Evolutionary conservation across 2,797 vertebrate genomes (phyloP).

Genomic region (Scarus forsteni): DNA sequence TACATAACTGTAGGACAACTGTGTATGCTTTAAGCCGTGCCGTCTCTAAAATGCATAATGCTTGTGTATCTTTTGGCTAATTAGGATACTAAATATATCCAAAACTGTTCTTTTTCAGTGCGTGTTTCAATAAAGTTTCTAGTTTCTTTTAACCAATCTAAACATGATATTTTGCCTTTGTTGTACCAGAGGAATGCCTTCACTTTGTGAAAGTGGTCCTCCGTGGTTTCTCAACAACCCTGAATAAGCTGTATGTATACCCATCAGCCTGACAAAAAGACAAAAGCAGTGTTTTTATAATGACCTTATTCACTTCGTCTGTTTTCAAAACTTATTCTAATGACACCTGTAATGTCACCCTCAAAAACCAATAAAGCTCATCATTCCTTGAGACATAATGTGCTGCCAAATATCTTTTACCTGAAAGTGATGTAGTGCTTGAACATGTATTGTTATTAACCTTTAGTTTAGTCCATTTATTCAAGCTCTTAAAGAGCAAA

Average conservation of each 20-base stretch:
- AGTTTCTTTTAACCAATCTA: slow-evolving; percentile 84
- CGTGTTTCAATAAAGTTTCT: slow-evolving; percentile 89
- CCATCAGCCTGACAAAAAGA: slow-evolving; percentile 57
- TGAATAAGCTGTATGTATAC: slow-evolving; percentile 76
- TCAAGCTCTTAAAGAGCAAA: slow-evolving; percentile 73
- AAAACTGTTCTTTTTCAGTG: slow-evolving; percentile 85
- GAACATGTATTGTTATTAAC: slow-evolving; percentile 80
- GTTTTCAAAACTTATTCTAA: slow-evolving; percentile 78
- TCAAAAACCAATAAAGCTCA: slow-evolving; percentile 76
- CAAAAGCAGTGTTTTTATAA: slow-evolving; percentile 65
- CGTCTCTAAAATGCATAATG: slow-evolving; percentile 82
- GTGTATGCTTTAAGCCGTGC: slow-evolving; percentile 82
- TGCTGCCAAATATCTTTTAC: slow-evolving; percentile 83
- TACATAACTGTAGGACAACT: slow-evolving; percentile 80
- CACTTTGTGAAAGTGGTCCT: slow-evolving; percentile 75
- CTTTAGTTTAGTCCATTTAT: slow-evolving; percentile 78
- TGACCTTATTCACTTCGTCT: slow-evolving; percentile 72
- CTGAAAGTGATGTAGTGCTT: slow-evolving; percentile 79
- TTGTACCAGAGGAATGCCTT: slow-evolving; percentile 81
- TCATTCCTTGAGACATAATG: slow-evolving; percentile 78
- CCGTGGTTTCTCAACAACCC: slow-evolving; percentile 62
- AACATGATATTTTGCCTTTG: slow-evolving; percentile 86
- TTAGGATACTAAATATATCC: slow-evolving; percentile 87
- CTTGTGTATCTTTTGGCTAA: slow-evolving; percentile 86
- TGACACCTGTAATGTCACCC: slow-evolving; percentile 76